Base-by-base conservation (phyloP, 2,888 invertebrate species). In the Thelaira solivaga region DNA sequence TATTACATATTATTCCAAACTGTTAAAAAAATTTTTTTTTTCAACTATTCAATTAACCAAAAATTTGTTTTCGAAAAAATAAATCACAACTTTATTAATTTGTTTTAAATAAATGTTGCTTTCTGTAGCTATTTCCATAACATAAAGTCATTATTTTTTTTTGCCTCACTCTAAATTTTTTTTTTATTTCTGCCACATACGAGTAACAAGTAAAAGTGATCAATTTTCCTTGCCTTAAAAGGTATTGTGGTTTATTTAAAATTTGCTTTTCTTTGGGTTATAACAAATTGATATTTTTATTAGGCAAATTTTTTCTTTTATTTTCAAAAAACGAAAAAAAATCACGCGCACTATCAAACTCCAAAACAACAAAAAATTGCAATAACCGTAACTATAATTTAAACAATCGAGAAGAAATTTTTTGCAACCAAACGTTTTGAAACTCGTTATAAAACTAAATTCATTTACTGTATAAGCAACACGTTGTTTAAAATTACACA, bases 361-460 rank as follows among this genome's bases (percentile, higher is more conserved):
- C 57, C 29, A 29, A 18, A 24, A 26, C 36, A 36, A 8, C 36
- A n/a, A 39, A 41, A 29, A 20, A 39, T 41, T 29, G 36, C 57
- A 36, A 47, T 55, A 47, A 62, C 26, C 47, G 49, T n/a, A 45
- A 18, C 16, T 5, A 24, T 39, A 18, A 45, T n/a, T n/a, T n/a
- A 6, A 11, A 8, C 18, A 2, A 47, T 8, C 45, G 31, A 39
- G 10, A 69, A 26, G 76, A 31, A 22, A 20, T 18, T 4, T 24
- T n/a, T 16, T 0, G 26, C 39, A 74, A 74, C 85, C 83, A 81
- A 80, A 83, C 84, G 82, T 82, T 81, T 83, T 82, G 83, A 84
- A 86, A 84, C 86, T 85, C 83, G 86, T 85, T 86, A 84, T 82
- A 75, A 85, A 82, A 86, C 85, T 86, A 82, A 85, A 80, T 53